Evolutionary conservation across 2,888 invertebrate species (phyloP).

Genomic region (Anodontia alba): DNA sequence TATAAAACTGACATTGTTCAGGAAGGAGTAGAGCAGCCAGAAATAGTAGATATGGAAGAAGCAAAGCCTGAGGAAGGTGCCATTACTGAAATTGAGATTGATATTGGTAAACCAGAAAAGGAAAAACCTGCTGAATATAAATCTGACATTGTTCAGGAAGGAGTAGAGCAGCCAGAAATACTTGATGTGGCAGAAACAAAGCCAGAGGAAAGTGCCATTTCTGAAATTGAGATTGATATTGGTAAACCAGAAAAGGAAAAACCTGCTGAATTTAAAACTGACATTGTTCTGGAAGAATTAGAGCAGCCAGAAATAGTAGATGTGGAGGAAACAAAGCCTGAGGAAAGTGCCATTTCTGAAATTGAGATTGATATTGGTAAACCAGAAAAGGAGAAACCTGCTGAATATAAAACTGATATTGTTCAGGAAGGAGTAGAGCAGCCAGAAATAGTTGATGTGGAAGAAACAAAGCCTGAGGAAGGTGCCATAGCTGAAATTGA

Average conservation of each 20-base stretch:
- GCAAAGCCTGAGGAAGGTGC: not conserved
- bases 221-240: slow-evolving; percentile 42
- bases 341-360: not conserved
- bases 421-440: slow-evolving; percentile 10
- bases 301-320: not conserved
- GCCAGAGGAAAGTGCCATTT: slow-evolving; percentile 32
- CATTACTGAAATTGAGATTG: slow-evolving; percentile 34
- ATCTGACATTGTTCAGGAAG: slow-evolving; percentile 39
- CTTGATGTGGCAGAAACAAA: slow-evolving; percentile 28
- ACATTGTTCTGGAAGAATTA: slow-evolving; percentile 32
- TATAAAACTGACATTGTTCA: slow-evolving; percentile 44
- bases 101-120: slow-evolving; percentile 48
- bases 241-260: slow-evolving; percentile 35
- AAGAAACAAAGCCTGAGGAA: slow-evolving; percentile 39
- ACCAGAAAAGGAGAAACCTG: slow-evolving; percentile 17
- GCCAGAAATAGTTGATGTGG: slow-evolving; percentile 39
- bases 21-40: slow-evolving; percentile 33
- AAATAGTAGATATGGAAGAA: not conserved
- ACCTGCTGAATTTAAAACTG: not conserved
- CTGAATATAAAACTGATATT: slow-evolving; percentile 35
- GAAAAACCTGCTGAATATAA: slow-evolving; percentile 41
- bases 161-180: slow-evolving; percentile 35
- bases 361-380: not conserved
- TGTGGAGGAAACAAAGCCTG: not conserved
- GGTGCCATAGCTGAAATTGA: slow-evolving; percentile 46